A percentile compares a stretch with the other conserved stretches of the same genome.
phyloP scores from a whole-genome alignment of 2,797 vertebrate genomes.

The Macropus fuliginosus region DNA sequence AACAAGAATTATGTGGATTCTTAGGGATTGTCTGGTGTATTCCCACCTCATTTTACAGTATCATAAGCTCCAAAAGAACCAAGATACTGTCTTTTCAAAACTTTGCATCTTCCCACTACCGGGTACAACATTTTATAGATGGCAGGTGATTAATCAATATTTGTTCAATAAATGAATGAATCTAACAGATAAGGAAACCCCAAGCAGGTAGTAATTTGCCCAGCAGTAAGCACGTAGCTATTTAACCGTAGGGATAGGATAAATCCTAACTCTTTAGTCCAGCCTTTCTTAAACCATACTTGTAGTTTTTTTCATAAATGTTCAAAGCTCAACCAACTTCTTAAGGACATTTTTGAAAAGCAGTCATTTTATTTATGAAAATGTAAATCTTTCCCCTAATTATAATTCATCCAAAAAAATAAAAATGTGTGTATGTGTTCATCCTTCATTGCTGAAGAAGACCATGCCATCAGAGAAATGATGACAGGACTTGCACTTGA shows the following conservation, averaged over 20 bases:
- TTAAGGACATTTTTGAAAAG: constrained; percentile 29
- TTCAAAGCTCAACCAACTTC: background rate
- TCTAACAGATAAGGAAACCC: background rate
- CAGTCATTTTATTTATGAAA: constrained; percentile 1
- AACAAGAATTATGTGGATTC: background rate
- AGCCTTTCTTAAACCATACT: constrained; percentile 12
- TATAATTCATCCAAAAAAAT: background rate
- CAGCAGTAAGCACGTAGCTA: background rate
- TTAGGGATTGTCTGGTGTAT: background rate
- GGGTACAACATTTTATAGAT: background rate
- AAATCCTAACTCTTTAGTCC: background rate
- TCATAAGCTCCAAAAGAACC: background rate
- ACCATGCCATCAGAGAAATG: too few species aligned
- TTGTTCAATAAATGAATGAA: background rate
- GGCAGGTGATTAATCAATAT: background rate
- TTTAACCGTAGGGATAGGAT: background rate
- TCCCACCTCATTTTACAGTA: background rate
- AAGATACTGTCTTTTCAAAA: background rate
- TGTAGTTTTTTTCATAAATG: constrained; percentile 21
- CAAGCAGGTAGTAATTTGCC: background rate
- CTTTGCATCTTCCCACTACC: background rate
- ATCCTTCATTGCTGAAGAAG: too few species aligned
- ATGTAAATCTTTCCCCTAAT: constrained; percentile 12
- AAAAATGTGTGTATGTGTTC: too few species aligned
- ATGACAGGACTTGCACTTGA: too few species aligned